Evolutionary conservation across 2,113 vertebrate species (phyloP).

Genomic region (Plestiodon gilberti): DNA sequence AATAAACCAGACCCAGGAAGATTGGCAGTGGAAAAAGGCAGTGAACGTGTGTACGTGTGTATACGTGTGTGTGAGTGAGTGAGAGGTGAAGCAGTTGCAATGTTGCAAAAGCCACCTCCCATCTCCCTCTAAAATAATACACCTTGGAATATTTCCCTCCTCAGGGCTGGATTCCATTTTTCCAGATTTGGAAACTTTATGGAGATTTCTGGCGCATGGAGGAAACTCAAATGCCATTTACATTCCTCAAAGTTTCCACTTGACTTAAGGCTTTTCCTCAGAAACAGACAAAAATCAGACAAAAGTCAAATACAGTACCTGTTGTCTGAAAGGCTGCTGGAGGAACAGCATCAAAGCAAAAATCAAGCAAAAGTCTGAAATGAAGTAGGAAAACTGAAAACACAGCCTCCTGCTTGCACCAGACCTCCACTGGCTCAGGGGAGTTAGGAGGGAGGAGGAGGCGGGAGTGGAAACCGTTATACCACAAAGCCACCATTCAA

Average conservation of each 20-base stretch:
- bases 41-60: no score
- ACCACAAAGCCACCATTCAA: conserved; percentile 26
- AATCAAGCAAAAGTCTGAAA: neutral
- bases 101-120: neutral
- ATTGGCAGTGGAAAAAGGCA: neutral
- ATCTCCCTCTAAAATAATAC: neutral
- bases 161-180: neutral
- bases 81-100: neutral
- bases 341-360: neutral
- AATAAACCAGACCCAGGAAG: neutral
- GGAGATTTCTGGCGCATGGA: neutral
- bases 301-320: neutral
- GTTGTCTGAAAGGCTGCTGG: no score
- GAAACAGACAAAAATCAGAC: neutral
- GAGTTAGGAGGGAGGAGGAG: neutral
- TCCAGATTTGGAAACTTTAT: neutral
- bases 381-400: conserved; percentile 12
- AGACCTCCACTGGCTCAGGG: neutral
- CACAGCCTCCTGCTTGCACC: neutral
- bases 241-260: conserved; percentile 8
- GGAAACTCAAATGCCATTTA: neutral
- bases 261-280: neutral
- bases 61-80: no score
- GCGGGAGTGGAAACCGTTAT: conserved; percentile 15
- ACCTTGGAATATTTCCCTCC: neutral